phyloP scores from a whole-genome alignment of 2,113 vertebrate species.

The Hiodon alosoides region DNA sequence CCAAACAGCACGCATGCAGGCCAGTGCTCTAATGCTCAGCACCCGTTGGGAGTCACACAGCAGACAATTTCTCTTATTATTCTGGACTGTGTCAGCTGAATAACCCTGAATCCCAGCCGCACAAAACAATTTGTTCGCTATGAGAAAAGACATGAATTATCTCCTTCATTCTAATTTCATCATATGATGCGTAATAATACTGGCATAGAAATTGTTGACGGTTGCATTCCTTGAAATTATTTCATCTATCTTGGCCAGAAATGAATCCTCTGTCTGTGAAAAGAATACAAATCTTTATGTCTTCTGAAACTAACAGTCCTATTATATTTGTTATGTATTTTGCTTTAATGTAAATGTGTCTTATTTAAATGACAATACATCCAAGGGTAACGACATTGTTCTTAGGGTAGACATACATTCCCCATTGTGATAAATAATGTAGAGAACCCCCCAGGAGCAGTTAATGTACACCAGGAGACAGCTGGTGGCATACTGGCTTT shows the following conservation, averaged over 20 bases:
- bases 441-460: no score
- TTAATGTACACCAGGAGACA: no score
- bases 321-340: no score
- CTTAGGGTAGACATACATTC: no score
- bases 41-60: not conserved
- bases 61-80: conserved; percentile 3
- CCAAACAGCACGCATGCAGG: not conserved
- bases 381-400: no score
- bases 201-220: conserved; percentile 4
- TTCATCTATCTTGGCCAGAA: not conserved
- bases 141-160: conserved; percentile 14
- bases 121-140: conserved; percentile 8
- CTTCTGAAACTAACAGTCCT: no score
- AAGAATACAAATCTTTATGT: no score
- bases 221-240: not conserved
- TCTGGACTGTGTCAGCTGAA: conserved; percentile 17
- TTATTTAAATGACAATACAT: no score
- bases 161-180: conserved; percentile 3
- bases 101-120: not conserved
- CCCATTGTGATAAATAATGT: no score
- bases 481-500: no score
- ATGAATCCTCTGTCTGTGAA: not conserved
- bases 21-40: not conserved
- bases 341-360: no score
- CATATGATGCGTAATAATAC: conserved; percentile 5